Evolutionary conservation across 1,140 invertebrate species (phyloP).

Genomic region (Heliconius melpomene): DNA sequence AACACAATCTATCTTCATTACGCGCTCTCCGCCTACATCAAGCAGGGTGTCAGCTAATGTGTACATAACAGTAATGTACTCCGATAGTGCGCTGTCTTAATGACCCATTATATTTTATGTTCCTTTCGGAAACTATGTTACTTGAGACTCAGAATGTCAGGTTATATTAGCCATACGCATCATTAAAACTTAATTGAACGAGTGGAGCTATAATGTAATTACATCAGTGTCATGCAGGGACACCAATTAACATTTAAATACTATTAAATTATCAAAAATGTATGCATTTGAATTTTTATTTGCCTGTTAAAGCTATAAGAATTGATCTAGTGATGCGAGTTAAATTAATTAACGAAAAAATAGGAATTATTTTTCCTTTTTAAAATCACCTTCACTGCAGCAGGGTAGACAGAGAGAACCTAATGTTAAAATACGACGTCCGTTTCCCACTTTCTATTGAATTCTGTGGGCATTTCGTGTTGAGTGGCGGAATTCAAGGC

Average conservation of each 20-base stretch:
- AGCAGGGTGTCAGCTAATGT: slow-evolving; percentile 38
- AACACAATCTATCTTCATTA: neutral
- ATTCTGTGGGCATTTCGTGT: no score
- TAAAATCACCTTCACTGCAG: no score
- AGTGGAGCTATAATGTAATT: neutral
- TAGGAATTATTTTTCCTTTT: no score
- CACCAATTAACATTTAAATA: neutral
- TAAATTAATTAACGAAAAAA: no score
- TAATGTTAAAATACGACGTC: no score
- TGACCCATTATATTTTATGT: slow-evolving; percentile 42
- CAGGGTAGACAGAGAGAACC: no score
- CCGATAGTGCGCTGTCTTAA: slow-evolving; percentile 38
- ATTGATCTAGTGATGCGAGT: no score
- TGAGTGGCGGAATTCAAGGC: no score
- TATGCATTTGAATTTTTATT: neutral
- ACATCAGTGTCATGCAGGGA: neutral
- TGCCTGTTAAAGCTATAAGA: neutral
- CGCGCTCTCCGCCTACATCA: slow-evolving; percentile 25
- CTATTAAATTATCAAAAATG: neutral
- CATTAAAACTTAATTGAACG: slow-evolving; percentile 14
- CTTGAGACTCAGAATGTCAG: slow-evolving; percentile 2
- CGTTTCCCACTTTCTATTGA: no score
- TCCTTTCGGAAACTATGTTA: slow-evolving; percentile 36
- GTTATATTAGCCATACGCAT: slow-evolving; percentile 5
- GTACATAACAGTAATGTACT: slow-evolving; percentile 41